Evolutionary conservation across 2,797 vertebrate genomes (phyloP).

Genomic region (Rhinophrynus dorsalis): DNA sequence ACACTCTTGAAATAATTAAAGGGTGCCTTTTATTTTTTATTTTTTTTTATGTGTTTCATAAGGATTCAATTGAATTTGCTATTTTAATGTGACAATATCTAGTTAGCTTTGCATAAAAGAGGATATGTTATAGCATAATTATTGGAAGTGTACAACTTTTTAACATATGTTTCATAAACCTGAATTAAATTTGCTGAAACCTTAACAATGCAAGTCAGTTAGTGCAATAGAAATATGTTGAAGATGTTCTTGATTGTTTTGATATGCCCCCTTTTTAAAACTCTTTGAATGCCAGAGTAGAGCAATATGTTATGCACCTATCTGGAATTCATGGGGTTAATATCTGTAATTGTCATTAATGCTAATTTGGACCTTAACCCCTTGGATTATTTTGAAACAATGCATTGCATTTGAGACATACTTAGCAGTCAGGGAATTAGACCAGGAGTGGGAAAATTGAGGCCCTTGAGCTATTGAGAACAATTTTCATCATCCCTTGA

Average conservation of each 20-base stretch:
- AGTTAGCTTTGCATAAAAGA: constrained; percentile 96
- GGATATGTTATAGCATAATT: constrained; percentile 92
- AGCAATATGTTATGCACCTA: no score
- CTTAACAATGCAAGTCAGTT: constrained; percentile 80
- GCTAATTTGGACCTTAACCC: no score
- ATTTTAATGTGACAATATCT: constrained; percentile 97
- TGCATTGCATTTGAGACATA: no score
- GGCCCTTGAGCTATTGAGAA: no score
- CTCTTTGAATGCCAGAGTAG: no score
- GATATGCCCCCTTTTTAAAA: constrained; percentile 49
- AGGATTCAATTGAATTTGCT: constrained; percentile 96
- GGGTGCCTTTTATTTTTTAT: constrained; percentile 87
- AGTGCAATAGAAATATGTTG: constrained; percentile 77
- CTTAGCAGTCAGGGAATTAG: no score
- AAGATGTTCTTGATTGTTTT: constrained; percentile 66
- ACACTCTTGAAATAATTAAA: constrained; percentile 97
- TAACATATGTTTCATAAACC: constrained; percentile 95
- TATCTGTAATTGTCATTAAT: background rate
- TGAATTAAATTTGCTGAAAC: constrained; percentile 95
- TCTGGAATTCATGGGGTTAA: constrained; percentile 50
- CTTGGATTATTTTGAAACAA: no score
- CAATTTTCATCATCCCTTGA: no score
- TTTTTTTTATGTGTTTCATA: constrained; percentile 96
- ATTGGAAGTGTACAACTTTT: constrained; percentile 97
- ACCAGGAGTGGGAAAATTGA: no score